Base-by-base conservation (phyloP, 2,113 vertebrate species). In the Butorides virescens region DNA sequence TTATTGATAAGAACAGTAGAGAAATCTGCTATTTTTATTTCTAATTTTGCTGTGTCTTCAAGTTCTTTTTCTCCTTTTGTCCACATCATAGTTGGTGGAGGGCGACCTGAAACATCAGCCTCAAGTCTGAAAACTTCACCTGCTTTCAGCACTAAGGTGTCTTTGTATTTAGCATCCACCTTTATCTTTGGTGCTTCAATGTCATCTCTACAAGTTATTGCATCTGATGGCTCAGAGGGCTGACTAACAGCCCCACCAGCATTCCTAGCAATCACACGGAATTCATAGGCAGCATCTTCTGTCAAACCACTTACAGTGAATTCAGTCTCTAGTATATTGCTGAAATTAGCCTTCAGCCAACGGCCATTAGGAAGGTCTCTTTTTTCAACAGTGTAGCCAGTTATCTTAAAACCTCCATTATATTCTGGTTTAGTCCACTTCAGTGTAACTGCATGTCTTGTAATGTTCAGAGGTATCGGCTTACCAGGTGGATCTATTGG, bases 381-480 rank as follows among this genome's bases (percentile, higher is more conserved):
- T 97, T 99, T 99, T 97, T 99, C 99, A 92, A 99, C 98, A 8
- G 98, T 98, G 61, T 99, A 99, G 85, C 99, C 99, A 80, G 99
- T 99, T 94, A 99, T 99, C 97, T 99, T 99, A 97, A 99, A 99
- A 50, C 99, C 99, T 94, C 99, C 99, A 80, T 99, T 99, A 89
- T 99, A 99, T 94, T 99, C 99, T 88, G 99, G 99, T 95, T 99
- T 99, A 88, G 98, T 98, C 99, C 99, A 99, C 93, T 99, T 98
- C 95, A 99, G 98, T 67, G 99, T 98, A 89, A 99, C 98, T 55
- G 98, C 98, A 96, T 99, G 99, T 96, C 99, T 99, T 67, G 98
- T 99, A 85, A 99, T 98, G 93, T 98, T 98, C 68, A 99, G 97
- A 91, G 99, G 98, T 92, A 98, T 52, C 3, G 99, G 99, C 89